These are phyloP conservation scores for Cephonodes hylas DNA, from an alignment of 2,888 invertebrate species.

Conservation along the genomic window DNA sequence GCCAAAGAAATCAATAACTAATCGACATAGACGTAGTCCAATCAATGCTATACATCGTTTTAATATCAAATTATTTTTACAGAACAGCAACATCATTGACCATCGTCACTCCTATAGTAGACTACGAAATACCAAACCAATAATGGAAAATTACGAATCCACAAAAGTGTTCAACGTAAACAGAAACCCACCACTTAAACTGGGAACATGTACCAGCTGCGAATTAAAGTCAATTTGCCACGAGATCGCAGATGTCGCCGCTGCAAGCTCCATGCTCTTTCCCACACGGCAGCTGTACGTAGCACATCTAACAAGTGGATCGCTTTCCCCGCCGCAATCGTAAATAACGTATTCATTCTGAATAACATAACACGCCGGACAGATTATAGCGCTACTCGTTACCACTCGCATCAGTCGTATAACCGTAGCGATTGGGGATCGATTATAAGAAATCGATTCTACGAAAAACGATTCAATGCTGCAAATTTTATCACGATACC, in stretches of 20 bases:
- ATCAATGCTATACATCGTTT: too few species aligned
- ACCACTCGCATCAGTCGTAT: not conserved
- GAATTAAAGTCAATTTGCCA: not conserved
- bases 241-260: constrained; percentile 2
- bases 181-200: too few species aligned
- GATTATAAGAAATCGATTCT: not conserved
- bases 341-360: constrained; percentile 66
- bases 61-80: too few species aligned
- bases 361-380: constrained; percentile 48
- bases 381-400: not conserved
- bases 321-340: constrained; percentile 61
- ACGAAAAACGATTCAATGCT: not conserved
- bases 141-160: too few species aligned
- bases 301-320: constrained; percentile 20
- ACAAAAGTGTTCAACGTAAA: too few species aligned
- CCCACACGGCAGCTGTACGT: not conserved
- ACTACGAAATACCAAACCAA: too few species aligned
- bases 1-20: too few species aligned
- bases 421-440: not conserved
- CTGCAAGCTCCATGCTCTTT: not conserved
- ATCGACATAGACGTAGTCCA: too few species aligned
- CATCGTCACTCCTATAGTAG: too few species aligned
- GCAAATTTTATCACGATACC: not conserved
- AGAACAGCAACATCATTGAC: too few species aligned
- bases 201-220: not conserved